A percentile compares a stretch with the other conserved stretches of the same genome.
Evolutionary conservation across 2,113 vertebrate genomes (phyloP).

Genomic region (Malurus cyaneus): DNA sequence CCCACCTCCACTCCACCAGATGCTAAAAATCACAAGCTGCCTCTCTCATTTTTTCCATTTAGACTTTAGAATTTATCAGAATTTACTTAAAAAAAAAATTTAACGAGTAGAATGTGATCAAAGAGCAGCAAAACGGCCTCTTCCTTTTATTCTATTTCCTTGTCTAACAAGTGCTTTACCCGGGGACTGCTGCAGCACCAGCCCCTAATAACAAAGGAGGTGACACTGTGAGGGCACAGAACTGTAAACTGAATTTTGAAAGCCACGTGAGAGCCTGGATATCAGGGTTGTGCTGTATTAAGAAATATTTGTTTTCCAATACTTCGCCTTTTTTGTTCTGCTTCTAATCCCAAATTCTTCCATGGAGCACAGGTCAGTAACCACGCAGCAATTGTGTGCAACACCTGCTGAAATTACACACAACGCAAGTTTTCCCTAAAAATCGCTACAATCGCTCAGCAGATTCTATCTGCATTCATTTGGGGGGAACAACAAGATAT

Average conservation of each 20-base stretch:
- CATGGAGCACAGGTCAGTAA: conserved; percentile 44
- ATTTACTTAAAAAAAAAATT: conserved; percentile 43
- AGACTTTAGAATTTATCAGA: conserved; percentile 12
- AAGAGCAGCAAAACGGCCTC: conserved; percentile 29
- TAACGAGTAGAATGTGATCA: not conserved
- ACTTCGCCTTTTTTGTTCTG: conserved; percentile 37
- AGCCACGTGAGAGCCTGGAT: not conserved
- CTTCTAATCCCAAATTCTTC: conserved; percentile 58
- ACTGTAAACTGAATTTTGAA: conserved; percentile 61
- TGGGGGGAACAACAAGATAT: conserved; percentile 71
- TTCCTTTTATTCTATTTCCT: conserved; percentile 57
- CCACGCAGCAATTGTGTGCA: conserved; percentile 34
- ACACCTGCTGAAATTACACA: conserved; percentile 69
- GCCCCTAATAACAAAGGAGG: conserved; percentile 71
- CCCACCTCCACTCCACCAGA: conserved; percentile 11
- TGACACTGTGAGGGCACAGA: conserved; percentile 38
- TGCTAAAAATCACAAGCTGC: conserved; percentile 17
- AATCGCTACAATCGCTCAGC: conserved; percentile 52
- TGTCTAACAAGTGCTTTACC: conserved; percentile 67
- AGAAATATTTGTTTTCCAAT: conserved; percentile 35
- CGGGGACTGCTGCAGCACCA: conserved; percentile 27
- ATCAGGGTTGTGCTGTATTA: not conserved
- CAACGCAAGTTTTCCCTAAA: conserved; percentile 45
- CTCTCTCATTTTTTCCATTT: not conserved
- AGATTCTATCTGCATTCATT: conserved; percentile 75